These are phyloP conservation scores for Drosophila dunni DNA, from an alignment of 1,140 invertebrate species.

Conservation along the genomic window DNA sequence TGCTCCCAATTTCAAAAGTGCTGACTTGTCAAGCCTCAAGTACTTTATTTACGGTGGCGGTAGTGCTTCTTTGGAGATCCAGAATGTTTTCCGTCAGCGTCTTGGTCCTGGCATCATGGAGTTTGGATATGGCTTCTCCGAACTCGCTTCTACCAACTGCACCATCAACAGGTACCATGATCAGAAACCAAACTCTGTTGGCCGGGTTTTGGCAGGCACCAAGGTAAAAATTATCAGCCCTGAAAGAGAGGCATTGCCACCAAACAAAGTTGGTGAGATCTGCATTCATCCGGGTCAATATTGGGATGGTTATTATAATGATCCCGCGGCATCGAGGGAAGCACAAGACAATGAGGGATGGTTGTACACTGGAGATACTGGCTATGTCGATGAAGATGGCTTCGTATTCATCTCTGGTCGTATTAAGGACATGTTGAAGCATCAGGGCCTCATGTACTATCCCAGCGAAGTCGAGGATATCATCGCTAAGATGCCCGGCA, in stretches of 20 bases:
- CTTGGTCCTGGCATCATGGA: slow-evolving; percentile 24
- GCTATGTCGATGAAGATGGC: slow-evolving; percentile 88
- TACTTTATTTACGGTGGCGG: slow-evolving; percentile 32
- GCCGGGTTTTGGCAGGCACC: slow-evolving; percentile 54
- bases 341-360: slow-evolving; percentile 87
- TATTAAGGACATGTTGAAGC: slow-evolving; percentile 91
- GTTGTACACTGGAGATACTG: slow-evolving; percentile 90
- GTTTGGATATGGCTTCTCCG: slow-evolving; percentile 35
- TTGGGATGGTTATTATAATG: slow-evolving; percentile 82
- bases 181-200: slow-evolving; percentile 42
- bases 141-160: slow-evolving; percentile 27
- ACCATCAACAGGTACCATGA: slow-evolving; percentile 35
- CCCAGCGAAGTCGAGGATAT: slow-evolving; percentile 54
- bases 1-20: slow-evolving; percentile 13
- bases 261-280: slow-evolving; percentile 88
- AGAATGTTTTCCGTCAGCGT: slow-evolving; percentile 24
- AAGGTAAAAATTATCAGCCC: slow-evolving; percentile 83
- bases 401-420: slow-evolving; percentile 89
- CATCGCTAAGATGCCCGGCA: slow-evolving; percentile 31
- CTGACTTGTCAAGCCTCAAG: slow-evolving; percentile 28
- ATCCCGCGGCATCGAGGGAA: slow-evolving; percentile 86
- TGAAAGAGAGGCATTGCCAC: slow-evolving; percentile 86
- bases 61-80: slow-evolving; percentile 22
- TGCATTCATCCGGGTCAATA: slow-evolving; percentile 84
- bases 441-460: slow-evolving; percentile 75